Percentiles rank a stretch among this genome's conserved stretches.
Conservation (phyloP, 1,140 invertebrate species). For the Pseudomyrmex flavicornis region DNA sequence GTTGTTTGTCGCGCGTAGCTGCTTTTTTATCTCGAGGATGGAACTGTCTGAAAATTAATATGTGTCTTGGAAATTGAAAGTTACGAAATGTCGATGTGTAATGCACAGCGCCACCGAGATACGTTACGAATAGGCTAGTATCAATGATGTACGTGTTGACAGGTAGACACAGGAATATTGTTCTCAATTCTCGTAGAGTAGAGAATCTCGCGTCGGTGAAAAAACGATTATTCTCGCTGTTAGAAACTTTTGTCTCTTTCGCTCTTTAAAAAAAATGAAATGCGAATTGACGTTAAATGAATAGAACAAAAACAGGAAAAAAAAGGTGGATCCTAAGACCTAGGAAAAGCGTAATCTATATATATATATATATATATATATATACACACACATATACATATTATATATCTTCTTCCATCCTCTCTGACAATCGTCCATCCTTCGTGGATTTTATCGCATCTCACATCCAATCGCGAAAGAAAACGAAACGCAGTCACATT, state of each 20-base stretch:
- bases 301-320: background rate
- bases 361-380: background rate
- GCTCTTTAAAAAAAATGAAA: constrained; percentile 34
- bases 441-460: constrained; percentile 47
- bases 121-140: constrained; percentile 9
- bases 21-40: too few species aligned
- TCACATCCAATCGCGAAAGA: constrained; percentile 12
- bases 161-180: constrained; percentile 27
- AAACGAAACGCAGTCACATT: constrained; percentile 17
- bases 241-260: constrained; percentile 52
- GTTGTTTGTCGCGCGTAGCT: too few species aligned
- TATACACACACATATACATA: background rate
- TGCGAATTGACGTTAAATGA: too few species aligned
- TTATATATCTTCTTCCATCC: constrained; percentile 58
- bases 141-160: constrained; percentile 36
- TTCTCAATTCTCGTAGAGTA: constrained; percentile 31
- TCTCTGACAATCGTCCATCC: constrained; percentile 69
- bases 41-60: too few species aligned
- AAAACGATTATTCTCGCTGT: constrained; percentile 62
- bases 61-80: too few species aligned
- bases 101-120: constrained; percentile 20
- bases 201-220: constrained; percentile 5
- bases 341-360: constrained; percentile 16
- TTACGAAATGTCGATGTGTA: background rate
- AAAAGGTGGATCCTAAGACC: constrained; percentile 40